Percentiles rank a stretch among this genome's conserved stretches.
These are phyloP conservation scores for Chloroclystis v-ata DNA, from an alignment of 2,888 invertebrate genomes.

Conservation along the genomic window DNA sequence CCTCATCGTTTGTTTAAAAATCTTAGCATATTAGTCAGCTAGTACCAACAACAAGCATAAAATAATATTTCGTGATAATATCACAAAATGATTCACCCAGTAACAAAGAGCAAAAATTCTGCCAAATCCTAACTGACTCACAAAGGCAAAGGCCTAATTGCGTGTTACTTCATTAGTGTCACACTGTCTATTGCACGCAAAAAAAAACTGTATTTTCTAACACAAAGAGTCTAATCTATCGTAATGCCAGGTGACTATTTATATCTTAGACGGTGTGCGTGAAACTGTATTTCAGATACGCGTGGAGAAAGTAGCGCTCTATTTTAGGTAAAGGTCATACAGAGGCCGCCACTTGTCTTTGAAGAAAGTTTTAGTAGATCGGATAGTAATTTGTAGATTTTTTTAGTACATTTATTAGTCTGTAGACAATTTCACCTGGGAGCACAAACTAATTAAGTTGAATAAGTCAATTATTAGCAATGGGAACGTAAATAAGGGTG, in stretches of 20 bases:
- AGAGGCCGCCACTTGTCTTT: not conserved
- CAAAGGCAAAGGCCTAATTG: constrained; percentile 13
- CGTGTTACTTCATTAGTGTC: constrained; percentile 19
- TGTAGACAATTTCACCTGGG: too few species aligned
- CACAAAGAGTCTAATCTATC: constrained; percentile 3
- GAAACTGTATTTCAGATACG: constrained; percentile 9
- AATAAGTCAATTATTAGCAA: too few species aligned
- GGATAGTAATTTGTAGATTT: too few species aligned
- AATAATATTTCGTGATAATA: not conserved
- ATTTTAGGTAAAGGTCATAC: constrained; percentile 15
- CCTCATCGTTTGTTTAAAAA: too few species aligned
- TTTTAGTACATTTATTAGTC: too few species aligned
- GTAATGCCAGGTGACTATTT: constrained; percentile 15
- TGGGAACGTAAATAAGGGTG: too few species aligned
- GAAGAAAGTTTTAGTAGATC: too few species aligned
- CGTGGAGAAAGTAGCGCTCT: constrained; percentile 6
- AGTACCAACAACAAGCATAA: too few species aligned
- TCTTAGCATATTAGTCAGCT: too few species aligned
- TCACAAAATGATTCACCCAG: constrained; percentile 9
- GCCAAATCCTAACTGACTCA: constrained; percentile 21
- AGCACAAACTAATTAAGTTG: too few species aligned
- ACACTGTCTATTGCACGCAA: constrained; percentile 11
- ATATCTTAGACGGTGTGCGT: constrained; percentile 7
- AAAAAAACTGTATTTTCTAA: constrained; percentile 5
- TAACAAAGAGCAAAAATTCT: constrained; percentile 9